Evolutionary conservation across 1,140 invertebrate species (phyloP).

Genomic region (Bombus affinis): DNA sequence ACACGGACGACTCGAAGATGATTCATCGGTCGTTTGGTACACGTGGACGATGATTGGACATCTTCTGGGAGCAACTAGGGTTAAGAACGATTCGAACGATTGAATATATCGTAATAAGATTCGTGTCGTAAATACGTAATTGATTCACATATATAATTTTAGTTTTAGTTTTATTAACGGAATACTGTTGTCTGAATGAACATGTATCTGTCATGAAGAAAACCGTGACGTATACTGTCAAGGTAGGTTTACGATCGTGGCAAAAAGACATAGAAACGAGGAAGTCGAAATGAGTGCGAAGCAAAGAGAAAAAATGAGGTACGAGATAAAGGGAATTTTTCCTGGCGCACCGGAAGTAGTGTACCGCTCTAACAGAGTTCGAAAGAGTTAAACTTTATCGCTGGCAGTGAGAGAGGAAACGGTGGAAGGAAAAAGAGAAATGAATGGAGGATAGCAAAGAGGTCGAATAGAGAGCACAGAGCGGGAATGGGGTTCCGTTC

Average conservation of each 20-base stretch:
- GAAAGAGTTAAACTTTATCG: constrained; percentile 70
- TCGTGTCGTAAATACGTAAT: background rate
- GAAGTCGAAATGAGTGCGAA: background rate
- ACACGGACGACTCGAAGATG: constrained; percentile 20
- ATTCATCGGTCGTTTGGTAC: constrained; percentile 37
- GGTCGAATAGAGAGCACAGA: constrained; percentile 1
- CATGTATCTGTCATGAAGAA: too few relatives aligned
- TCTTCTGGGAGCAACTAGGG: background rate
- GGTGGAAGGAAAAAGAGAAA: background rate
- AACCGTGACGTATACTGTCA: background rate
- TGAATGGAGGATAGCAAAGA: background rate
- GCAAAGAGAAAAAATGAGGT: constrained; percentile 43
- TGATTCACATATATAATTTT: too few relatives aligned
- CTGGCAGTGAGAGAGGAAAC: constrained; percentile 1
- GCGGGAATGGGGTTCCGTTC: constrained; percentile 52
- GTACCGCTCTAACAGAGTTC: constrained; percentile 63
- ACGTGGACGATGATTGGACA: constrained; percentile 17
- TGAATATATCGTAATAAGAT: too few relatives aligned
- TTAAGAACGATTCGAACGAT: too few relatives aligned
- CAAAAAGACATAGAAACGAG: background rate
- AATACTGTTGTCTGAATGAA: background rate
- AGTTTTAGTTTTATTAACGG: background rate
- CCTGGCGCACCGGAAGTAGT: constrained; percentile 48
- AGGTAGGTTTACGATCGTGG: background rate
- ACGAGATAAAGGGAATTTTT: constrained; percentile 63